Percentiles rank a stretch among this genome's conserved stretches.
Evolutionary conservation across 2,797 vertebrate species (phyloP).

Genomic region (Luscinia megarhynchos): DNA sequence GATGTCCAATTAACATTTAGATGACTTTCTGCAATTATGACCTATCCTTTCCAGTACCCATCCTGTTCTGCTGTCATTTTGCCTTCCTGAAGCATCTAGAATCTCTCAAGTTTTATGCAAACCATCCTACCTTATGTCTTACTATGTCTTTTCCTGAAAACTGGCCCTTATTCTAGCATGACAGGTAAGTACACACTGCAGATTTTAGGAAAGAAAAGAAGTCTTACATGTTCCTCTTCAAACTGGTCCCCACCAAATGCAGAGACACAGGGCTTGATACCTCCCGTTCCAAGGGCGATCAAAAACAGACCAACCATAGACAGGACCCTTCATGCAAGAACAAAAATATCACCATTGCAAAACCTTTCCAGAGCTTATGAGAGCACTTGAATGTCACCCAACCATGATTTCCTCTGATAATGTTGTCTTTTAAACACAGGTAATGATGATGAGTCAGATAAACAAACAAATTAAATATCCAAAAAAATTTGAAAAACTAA

Average conservation of each 20-base stretch:
- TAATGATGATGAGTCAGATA: neutral
- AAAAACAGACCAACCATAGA: slow-evolving; percentile 90
- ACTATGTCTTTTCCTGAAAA: neutral
- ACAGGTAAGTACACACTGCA: neutral
- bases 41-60: neutral
- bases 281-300: slow-evolving; percentile 95
- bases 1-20: neutral
- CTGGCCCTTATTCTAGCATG: neutral
- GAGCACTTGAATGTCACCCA: neutral
- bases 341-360: slow-evolving; percentile 59
- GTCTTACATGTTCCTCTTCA: slow-evolving; percentile 90
- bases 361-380: neutral
- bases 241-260: slow-evolving; percentile 99
- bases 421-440: neutral
- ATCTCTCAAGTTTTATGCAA: neutral
- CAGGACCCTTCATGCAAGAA: slow-evolving; percentile 82
- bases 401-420: neutral
- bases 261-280: slow-evolving; percentile 97
- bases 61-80: neutral
- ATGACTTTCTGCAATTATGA: neutral
- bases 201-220: slow-evolving; percentile 54
- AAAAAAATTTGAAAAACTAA: neutral
- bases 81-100: neutral
- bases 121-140: neutral
- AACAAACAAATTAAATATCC: neutral